Conservation (phyloP, 1,140 invertebrate genomes). For the Cryptotermes secundus region DNA sequence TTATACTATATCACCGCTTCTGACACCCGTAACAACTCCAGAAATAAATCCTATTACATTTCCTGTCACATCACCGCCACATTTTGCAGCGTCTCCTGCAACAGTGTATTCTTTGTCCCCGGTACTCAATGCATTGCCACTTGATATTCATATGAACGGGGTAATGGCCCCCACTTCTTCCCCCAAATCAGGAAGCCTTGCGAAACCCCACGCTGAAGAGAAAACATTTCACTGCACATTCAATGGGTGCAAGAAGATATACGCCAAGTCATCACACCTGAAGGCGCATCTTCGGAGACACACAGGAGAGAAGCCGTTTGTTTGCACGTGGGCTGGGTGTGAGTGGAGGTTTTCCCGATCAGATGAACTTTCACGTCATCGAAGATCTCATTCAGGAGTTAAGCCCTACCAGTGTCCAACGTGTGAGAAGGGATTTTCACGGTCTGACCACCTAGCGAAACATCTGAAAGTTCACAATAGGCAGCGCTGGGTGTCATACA, state of each 20-base stretch:
- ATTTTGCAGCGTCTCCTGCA: no score
- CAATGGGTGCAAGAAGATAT: slow-evolving; percentile 58
- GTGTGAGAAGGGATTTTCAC: slow-evolving; percentile 82
- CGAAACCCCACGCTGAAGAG: not conserved
- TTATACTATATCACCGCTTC: not conserved
- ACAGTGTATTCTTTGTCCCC: not conserved
- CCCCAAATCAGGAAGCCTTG: slow-evolving; percentile 47
- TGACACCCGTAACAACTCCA: not conserved
- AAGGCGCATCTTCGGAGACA: slow-evolving; percentile 91
- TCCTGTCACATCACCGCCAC: no score
- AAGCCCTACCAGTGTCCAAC: slow-evolving; percentile 85
- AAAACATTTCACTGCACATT: slow-evolving; percentile 56
- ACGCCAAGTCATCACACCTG: slow-evolving; percentile 91
- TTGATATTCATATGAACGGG: not conserved
- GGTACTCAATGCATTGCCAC: not conserved
- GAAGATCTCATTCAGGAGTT: slow-evolving; percentile 76
- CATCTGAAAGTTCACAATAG: slow-evolving; percentile 77
- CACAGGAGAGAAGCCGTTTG: slow-evolving; percentile 93
- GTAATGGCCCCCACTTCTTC: not conserved
- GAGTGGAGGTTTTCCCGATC: slow-evolving; percentile 92
- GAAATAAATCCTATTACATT: no score
- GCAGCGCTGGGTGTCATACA: slow-evolving; percentile 29
- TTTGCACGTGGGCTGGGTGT: slow-evolving; percentile 87
- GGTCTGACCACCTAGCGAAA: slow-evolving; percentile 88
- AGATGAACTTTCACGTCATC: slow-evolving; percentile 85